Evolutionary conservation across 2,113 vertebrate species (phyloP).

Genomic region (Thalassarche chlororhynchos): DNA sequence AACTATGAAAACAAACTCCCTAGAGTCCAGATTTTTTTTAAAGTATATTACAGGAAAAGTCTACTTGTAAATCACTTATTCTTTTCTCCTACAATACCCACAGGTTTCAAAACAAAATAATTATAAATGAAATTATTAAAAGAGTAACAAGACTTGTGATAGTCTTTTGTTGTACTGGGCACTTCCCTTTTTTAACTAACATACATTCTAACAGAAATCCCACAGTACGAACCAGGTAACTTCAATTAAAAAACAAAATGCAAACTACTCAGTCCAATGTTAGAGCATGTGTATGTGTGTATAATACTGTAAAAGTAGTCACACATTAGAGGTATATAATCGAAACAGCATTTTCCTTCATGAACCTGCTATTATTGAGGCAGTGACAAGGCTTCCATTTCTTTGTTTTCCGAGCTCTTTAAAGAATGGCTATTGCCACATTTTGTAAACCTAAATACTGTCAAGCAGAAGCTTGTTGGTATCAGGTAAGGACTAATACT

Average conservation of each 20-base stretch:
- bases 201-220: constrained; percentile 59
- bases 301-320: constrained; percentile 63
- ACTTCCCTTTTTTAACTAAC: constrained; percentile 28
- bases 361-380: constrained; percentile 46
- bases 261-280: constrained; percentile 22
- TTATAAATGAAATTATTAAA: constrained; percentile 7
- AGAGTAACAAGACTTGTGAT: constrained; percentile 21
- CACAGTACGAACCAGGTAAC: constrained; percentile 6
- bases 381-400: constrained; percentile 49
- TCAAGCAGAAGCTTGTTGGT: constrained; percentile 66
- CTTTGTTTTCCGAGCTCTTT: constrained; percentile 63
- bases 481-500: constrained; percentile 63
- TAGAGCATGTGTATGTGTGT: constrained; percentile 37
- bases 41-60: constrained; percentile 34
- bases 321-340: constrained; percentile 68
- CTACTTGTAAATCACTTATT: constrained; percentile 22
- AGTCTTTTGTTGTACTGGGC: constrained; percentile 35
- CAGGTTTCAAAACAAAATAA: constrained; percentile 25
- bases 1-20: constrained; percentile 10
- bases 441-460: constrained; percentile 64
- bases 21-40: background rate
- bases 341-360: constrained; percentile 65
- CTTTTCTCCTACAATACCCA: constrained; percentile 15
- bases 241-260: constrained; percentile 26
- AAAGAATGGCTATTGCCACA: constrained; percentile 41